phyloP scores from a whole-genome alignment of 2,113 vertebrate species.

The Tonatia bakeri region DNA sequence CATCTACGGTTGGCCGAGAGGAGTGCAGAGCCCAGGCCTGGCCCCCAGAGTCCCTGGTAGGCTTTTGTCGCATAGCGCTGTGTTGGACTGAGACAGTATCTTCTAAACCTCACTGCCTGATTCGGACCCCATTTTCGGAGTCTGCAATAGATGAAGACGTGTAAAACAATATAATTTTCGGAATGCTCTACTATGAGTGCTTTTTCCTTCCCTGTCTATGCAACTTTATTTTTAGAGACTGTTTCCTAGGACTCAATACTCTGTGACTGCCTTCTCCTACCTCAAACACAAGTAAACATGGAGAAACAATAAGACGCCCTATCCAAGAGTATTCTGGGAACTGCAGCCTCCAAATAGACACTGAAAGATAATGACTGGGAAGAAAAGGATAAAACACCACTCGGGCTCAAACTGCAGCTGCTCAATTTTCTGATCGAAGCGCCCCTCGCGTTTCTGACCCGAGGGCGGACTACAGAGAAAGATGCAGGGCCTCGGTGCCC shows the following conservation, averaged over 20 bases:
- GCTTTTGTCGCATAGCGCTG: background rate
- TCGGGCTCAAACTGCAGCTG: background rate
- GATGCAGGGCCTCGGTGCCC: background rate
- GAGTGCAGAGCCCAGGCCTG: background rate
- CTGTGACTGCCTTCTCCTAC: background rate
- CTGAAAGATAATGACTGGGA: background rate
- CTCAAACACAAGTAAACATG: constrained; percentile 3
- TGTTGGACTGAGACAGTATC: background rate
- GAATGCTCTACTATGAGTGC: background rate
- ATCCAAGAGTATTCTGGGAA: background rate
- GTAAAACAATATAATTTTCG: background rate
- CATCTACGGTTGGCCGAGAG: background rate
- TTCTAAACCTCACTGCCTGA: background rate
- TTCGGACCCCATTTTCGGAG: background rate
- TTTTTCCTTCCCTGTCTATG: background rate
- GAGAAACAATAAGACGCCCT: background rate
- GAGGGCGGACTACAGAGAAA: background rate
- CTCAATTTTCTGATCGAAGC: background rate
- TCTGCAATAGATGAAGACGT: background rate
- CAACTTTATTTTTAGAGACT: background rate
- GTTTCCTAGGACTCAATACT: background rate
- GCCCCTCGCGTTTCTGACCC: background rate
- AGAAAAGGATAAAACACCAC: background rate
- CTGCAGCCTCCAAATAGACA: background rate
- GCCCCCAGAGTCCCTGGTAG: background rate